Evolutionary conservation across 2,113 vertebrate genomes (phyloP).

Genomic region (Lanius collurio): DNA sequence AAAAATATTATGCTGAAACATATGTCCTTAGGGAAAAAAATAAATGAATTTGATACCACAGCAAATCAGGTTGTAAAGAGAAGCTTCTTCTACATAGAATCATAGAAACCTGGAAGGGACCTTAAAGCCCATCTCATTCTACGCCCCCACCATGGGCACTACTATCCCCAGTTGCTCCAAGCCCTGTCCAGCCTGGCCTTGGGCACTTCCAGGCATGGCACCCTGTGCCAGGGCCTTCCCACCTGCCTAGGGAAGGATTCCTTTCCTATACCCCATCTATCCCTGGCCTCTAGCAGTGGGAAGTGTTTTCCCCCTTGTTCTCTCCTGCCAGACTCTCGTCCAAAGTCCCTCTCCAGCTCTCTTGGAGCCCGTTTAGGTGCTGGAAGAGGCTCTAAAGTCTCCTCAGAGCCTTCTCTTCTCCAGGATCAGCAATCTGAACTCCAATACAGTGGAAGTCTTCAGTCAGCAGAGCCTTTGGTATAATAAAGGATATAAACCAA

Average conservation of each 20-base stretch:
- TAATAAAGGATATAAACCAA: neutral
- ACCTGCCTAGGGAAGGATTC: neutral
- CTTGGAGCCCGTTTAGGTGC: neutral
- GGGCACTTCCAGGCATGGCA: neutral
- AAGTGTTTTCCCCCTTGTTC: neutral
- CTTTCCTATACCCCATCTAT: neutral
- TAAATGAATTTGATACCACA: neutral
- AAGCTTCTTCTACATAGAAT: neutral
- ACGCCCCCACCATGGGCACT: too few species aligned
- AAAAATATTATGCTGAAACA: neutral
- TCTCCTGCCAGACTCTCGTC: neutral
- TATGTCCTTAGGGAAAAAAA: fast-evolving
- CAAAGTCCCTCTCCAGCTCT: neutral
- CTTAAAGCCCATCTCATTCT: neutral
- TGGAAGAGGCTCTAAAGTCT: neutral
- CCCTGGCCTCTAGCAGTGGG: neutral
- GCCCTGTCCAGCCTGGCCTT: neutral
- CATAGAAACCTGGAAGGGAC: neutral
- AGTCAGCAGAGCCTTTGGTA: neutral
- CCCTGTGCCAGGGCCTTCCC: neutral
- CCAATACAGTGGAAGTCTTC: neutral
- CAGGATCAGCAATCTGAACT: neutral
- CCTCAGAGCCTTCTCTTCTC: neutral
- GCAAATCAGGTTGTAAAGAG: neutral
- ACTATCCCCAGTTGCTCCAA: neutral